A percentile compares a stretch with the other conserved stretches of the same genome.
These are phyloP conservation scores for Odocoileus virginianus DNA, from an alignment of 2,113 vertebrate species.

Conservation along the genomic window DNA sequence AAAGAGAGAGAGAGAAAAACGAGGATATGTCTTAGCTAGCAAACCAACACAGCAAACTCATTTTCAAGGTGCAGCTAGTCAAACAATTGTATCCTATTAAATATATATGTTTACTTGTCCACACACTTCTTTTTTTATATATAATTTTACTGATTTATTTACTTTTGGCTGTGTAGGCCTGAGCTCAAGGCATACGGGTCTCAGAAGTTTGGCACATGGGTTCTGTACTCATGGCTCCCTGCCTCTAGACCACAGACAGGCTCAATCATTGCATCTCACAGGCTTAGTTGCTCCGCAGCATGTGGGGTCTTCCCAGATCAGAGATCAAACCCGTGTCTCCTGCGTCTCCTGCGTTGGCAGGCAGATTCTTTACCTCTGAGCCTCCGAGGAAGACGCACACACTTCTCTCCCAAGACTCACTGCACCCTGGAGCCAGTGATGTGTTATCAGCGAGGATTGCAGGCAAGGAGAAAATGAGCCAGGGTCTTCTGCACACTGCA, in stretches of 20 bases:
- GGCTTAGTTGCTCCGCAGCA: rapidly evolving
- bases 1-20: not conserved
- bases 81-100: not conserved
- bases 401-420: not conserved
- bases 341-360: rapidly evolving
- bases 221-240: rapidly evolving
- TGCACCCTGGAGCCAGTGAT: rapidly evolving
- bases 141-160: not conserved
- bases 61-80: not conserved
- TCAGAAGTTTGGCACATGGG: not conserved
- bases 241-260: not conserved
- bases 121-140: not conserved
- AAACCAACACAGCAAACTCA: not conserved
- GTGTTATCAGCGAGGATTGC: not conserved
- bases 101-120: not conserved
- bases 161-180: not conserved
- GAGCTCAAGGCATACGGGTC: not conserved
- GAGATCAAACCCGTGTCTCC: not conserved
- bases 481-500: too few species aligned
- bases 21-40: not conserved
- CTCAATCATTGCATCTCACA: rapidly evolving
- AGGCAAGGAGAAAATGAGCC: not conserved
- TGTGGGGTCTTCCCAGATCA: not conserved
- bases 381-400: not conserved
- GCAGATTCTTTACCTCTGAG: not conserved